Conservation (phyloP, 1,140 invertebrate genomes). For the Dryas iulia region DNA sequence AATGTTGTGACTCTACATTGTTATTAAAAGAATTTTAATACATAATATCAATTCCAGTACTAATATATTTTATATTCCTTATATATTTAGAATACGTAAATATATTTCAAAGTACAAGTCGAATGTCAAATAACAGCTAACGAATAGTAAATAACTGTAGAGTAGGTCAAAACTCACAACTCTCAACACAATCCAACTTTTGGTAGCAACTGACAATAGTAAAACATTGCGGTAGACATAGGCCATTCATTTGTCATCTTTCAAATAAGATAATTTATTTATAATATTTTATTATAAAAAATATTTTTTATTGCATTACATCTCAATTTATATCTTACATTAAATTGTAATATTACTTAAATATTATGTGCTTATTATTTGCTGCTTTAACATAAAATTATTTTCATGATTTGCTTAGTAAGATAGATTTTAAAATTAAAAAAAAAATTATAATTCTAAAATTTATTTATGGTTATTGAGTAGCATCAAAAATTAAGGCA, state of each 20-base stretch:
- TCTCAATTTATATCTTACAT: neutral
- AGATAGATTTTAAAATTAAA: no score
- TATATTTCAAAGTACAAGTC: neutral
- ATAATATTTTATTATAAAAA: neutral
- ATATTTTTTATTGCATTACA: neutral
- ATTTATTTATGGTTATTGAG: no score
- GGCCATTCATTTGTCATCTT: neutral
- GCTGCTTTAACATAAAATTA: no score
- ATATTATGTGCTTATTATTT: no score
- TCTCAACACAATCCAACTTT: neutral
- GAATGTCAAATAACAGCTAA: neutral
- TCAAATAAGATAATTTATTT: neutral
- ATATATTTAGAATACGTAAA: neutral
- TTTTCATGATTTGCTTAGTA: no score
- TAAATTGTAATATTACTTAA: no score
- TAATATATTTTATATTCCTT: no score
- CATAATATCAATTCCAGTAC: no score
- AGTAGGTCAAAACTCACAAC: neutral
- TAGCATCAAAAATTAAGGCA: no score
- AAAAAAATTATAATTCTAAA: no score
- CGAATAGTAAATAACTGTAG: neutral
- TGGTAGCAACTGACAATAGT: neutral
- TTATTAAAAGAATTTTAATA: no score
- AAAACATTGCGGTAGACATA: slow-evolving; percentile 11
- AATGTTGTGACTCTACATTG: no score